Evolutionary conservation across 2,888 invertebrate genomes (phyloP).

Genomic region (Chouioia cunea): DNA sequence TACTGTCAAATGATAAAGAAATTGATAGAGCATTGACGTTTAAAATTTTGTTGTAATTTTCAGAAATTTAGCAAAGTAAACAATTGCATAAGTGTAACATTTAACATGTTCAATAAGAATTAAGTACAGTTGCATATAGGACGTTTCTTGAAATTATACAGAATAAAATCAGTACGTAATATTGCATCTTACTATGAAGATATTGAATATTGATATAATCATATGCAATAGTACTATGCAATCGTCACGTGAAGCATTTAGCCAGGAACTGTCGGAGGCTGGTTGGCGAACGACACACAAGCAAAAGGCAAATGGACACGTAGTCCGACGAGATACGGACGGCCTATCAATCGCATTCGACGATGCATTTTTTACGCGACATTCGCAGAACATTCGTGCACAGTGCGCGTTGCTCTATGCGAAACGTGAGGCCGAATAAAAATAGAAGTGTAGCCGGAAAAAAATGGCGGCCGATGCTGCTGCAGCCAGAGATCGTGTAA

Average conservation of each 20-base stretch:
- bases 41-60: no score
- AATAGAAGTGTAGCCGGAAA: constrained; percentile 64
- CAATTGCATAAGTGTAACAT: no score
- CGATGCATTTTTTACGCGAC: constrained; percentile 50
- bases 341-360: constrained; percentile 47
- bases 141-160: no score
- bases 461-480: constrained; percentile 52
- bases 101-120: no score
- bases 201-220: no score
- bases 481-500: constrained; percentile 41
- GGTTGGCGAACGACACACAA: background rate
- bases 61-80: no score
- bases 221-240: no score
- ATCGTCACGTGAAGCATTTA: constrained; percentile 19
- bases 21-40: no score
- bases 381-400: constrained; percentile 34
- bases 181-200: no score
- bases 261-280: background rate
- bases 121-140: no score
- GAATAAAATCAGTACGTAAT: no score
- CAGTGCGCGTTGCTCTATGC: constrained; percentile 35
- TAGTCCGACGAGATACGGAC: constrained; percentile 18
- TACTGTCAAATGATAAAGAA: no score
- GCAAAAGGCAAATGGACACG: constrained; percentile 35
- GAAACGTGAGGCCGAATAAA: constrained; percentile 63